Evolutionary conservation across 2,113 vertebrate genomes (phyloP).

Genomic region (Poicephalus meyeri): DNA sequence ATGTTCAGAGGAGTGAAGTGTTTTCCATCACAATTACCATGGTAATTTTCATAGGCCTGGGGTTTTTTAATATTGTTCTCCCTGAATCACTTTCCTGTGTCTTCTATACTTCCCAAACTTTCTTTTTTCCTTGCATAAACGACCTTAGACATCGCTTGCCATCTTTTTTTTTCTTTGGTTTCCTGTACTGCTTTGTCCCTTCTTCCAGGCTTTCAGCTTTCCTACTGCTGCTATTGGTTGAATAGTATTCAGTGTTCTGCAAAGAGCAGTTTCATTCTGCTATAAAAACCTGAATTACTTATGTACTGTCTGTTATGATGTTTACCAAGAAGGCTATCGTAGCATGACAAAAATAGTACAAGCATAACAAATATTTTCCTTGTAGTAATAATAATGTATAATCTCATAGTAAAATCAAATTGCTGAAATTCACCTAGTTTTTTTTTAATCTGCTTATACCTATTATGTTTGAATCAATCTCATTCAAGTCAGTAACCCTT

Average conservation of each 20-base stretch:
- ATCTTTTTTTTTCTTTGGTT: slow-evolving; percentile 2
- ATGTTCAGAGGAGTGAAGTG: not conserved
- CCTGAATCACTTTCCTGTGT: not conserved
- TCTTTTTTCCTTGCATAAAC: not conserved
- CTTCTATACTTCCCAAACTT: not conserved
- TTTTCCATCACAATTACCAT: not conserved
- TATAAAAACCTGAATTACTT: not conserved
- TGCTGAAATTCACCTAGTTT: not conserved
- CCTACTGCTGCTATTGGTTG: not conserved
- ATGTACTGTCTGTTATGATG: not conserved
- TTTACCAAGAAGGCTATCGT: not conserved
- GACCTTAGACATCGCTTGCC: not conserved
- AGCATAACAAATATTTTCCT: not conserved
- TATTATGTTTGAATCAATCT: not conserved
- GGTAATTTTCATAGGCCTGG: not conserved
- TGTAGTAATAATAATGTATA: not conserved
- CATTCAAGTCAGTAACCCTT: not conserved
- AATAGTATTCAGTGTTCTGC: not conserved
- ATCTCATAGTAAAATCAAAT: not conserved
- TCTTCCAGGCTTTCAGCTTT: not conserved
- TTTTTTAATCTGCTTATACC: not conserved
- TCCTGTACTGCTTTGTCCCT: not conserved
- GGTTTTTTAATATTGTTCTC: not conserved
- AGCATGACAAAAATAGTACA: not conserved
- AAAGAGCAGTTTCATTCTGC: not conserved